A percentile compares a stretch with the other conserved stretches of the same genome.
Conservation (phyloP, 2,113 vertebrate genomes). For the Chionis minor region DNA sequence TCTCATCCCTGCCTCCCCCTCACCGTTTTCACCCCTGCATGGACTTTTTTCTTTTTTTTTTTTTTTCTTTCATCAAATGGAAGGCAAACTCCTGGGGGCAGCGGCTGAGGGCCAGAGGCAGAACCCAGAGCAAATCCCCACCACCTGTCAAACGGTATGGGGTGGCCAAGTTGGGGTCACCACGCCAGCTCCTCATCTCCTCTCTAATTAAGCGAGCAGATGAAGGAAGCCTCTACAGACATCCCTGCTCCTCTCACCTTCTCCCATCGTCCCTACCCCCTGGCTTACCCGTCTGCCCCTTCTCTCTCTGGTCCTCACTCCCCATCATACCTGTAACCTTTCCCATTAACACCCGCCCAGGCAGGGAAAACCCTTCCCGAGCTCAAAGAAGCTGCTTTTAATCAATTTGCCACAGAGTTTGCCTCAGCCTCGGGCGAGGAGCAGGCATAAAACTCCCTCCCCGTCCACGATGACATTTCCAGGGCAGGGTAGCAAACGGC, state of each 20-base stretch:
- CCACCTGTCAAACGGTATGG: background rate
- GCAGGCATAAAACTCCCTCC: conserved; percentile 45
- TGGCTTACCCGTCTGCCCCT: background rate
- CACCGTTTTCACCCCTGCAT: background rate
- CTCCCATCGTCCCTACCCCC: background rate
- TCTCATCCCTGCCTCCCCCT: background rate
- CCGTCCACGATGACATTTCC: conserved; percentile 51
- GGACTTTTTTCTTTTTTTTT: background rate
- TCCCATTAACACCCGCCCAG: background rate
- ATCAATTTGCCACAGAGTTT: conserved; percentile 49
- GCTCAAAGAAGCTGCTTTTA: conserved; percentile 66
- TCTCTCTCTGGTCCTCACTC: background rate
- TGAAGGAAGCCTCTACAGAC: background rate
- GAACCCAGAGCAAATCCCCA: background rate
- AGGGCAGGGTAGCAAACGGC: conserved; percentile 58
- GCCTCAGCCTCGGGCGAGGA: conserved; percentile 40
- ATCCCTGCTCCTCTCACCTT: background rate
- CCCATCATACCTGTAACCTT: background rate
- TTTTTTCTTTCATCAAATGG: background rate
- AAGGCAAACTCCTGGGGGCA: background rate
- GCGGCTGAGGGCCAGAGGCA: background rate
- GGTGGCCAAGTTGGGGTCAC: background rate
- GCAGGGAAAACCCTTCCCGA: conserved; percentile 54
- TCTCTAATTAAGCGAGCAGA: background rate
- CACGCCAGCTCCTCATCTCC: background rate